phyloP scores from a whole-genome alignment of 2,888 invertebrate species.

The Leistus spinibarbis region DNA sequence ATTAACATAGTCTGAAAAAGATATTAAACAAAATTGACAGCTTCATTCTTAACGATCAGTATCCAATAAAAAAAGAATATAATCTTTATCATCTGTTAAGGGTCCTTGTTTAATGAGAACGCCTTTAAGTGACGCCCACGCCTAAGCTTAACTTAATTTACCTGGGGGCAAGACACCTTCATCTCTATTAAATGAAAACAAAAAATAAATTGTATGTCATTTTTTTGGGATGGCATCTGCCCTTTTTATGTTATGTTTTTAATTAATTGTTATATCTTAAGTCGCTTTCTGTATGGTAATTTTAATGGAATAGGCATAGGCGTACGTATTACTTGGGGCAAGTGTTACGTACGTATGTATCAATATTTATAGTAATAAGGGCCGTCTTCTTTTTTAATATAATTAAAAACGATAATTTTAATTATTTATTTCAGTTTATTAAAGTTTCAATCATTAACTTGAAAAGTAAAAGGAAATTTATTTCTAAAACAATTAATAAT shows the following conservation, averaged over 20 bases:
- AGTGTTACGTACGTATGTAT: background rate
- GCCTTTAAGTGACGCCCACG: background rate
- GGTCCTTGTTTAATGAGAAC: background rate
- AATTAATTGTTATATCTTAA: background rate
- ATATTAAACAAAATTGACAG: background rate
- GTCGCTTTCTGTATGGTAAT: background rate
- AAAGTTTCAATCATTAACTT: too few relatives aligned
- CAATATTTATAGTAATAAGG: too few relatives aligned
- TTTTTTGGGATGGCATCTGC: background rate
- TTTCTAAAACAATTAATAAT: too few relatives aligned
- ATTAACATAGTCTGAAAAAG: background rate
- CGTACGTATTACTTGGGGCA: background rate
- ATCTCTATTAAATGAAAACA: background rate
- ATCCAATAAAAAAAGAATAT: background rate
- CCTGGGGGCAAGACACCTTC: background rate
- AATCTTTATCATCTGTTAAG: background rate
- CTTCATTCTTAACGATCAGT: background rate
- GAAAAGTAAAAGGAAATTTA: too few relatives aligned
- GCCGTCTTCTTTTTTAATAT: background rate
- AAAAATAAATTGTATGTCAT: background rate
- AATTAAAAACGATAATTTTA: too few relatives aligned
- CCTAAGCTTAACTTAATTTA: background rate
- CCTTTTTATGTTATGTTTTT: background rate
- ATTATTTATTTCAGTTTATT: too few relatives aligned
- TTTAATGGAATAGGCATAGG: background rate